Evolutionary conservation across 1,140 invertebrate genomes (phyloP), one percentile per base, ranked within the genome.

Genomic region (Aphaenogaster rudis): DNA sequence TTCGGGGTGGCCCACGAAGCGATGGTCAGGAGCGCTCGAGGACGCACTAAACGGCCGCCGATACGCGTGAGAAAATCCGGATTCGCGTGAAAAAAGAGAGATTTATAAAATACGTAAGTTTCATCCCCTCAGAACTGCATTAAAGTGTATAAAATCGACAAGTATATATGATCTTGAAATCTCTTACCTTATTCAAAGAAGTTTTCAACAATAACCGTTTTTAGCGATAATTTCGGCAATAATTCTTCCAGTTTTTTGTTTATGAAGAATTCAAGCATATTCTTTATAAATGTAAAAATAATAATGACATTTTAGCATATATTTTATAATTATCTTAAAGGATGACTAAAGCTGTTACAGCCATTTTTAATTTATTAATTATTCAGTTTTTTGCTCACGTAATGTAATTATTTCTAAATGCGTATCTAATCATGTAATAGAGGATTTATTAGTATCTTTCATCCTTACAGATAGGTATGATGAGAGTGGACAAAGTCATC

Each of bases 1-100:
- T 92, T 88, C 84, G 63, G 92, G 88, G 90, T 92, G 93, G 92
- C 64, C 80, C 59, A 15, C 1, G 36, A 59, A 21, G 74, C 28
- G 64, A 80, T 86, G 88, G 85, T 86, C 87, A 82, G 48, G 9
- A 21, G 59, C 54, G 54, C 28, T 76, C 87, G 86, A 88, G 42
- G 61, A 82, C 21, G 28, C 48, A 28, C 21, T 54, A 67, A 72
- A 77, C 72, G 59, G 77, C n/a, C 33, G 45, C 42, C 36, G 64
- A 28, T 72, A 42, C 15, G 57, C 61, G 77, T 66, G 81, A 88
- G 91, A 92, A 90, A 91, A 33, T 45, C 17, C 42, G 61, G 3
- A 50, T 28, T 76, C 71, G 80, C 71, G 79, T 88, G 84, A 90
- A 87, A 80, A 39, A 66, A 42, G 28, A 45, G 39, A 86, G 33